Conservation (phyloP, 1,140 invertebrate genomes). For the Formica exsecta region DNA sequence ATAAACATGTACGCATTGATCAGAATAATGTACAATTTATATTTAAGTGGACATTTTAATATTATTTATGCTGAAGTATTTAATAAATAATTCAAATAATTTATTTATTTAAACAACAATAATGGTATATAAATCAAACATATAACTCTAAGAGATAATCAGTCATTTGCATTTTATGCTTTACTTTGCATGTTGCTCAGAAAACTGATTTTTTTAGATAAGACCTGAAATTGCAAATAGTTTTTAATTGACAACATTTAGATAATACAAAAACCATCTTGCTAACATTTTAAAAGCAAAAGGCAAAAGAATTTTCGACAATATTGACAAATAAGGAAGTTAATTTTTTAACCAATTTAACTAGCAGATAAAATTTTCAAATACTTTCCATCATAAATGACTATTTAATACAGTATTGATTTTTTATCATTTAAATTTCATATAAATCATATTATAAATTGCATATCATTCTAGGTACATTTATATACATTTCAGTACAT, state of each 20-base stretch:
- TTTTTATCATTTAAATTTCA: background rate
- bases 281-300: background rate
- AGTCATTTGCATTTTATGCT: background rate
- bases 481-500: background rate
- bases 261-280: background rate
- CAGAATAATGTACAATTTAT: constrained; percentile 9
- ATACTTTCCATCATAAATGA: background rate
- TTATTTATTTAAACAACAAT: constrained; percentile 7
- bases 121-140: too few species aligned
- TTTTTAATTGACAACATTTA: background rate
- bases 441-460: background rate
- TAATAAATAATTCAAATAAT: constrained; percentile 36
- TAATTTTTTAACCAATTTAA: constrained; percentile 4
- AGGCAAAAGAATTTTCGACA: background rate
- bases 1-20: background rate
- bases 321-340: background rate
- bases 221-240: background rate
- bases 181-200: background rate
- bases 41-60: background rate
- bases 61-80: background rate
- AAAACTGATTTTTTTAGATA: background rate
- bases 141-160: background rate
- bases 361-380: background rate
- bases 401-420: background rate
- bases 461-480: constrained; percentile 17